phyloP scores from a whole-genome alignment of 92 coral and sea anemone species.

The Plumapathes pennacea region DNA sequence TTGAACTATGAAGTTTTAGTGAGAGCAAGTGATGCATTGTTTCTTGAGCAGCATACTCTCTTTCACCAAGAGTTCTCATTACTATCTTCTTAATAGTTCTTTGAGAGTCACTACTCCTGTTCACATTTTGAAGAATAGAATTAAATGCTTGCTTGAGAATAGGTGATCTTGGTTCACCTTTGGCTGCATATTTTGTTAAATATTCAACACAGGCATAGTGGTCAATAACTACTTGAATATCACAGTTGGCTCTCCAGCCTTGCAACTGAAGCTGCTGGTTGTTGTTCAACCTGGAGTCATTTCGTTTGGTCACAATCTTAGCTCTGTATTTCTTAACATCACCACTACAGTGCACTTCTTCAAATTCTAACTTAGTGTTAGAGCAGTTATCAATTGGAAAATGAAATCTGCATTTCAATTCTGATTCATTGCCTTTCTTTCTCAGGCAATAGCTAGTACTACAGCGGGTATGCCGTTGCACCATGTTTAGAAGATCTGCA shows the following conservation, averaged over 20 bases:
- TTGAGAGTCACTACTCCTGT: constrained; percentile 38
- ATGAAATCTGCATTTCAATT: constrained; percentile 48
- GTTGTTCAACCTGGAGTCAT: constrained; percentile 52
- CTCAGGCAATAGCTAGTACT: constrained; percentile 49
- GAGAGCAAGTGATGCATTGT: constrained; percentile 52
- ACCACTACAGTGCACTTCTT: constrained; percentile 27
- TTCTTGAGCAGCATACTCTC: constrained; percentile 64
- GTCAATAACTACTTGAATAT: constrained; percentile 48
- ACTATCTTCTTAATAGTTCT: constrained; percentile 49
- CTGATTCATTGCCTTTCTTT: constrained; percentile 25
- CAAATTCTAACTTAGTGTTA: constrained; percentile 34
- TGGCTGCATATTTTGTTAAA: constrained; percentile 55
- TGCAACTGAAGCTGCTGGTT: constrained; percentile 47
- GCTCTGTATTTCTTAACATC: constrained; percentile 30
- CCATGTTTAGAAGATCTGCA: constrained; percentile 32
- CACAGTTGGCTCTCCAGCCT: constrained; percentile 60
- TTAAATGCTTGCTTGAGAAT: constrained; percentile 42
- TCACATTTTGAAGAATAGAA: constrained; percentile 30
- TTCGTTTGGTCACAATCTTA: constrained; percentile 39
- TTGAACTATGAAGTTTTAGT: constrained; percentile 48
- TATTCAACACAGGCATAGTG: constrained; percentile 64
- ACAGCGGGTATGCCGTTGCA: constrained; percentile 38
- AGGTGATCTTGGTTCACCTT: constrained; percentile 52
- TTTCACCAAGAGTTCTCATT: constrained; percentile 52
- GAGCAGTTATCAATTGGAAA: constrained; percentile 32